Evolutionary conservation across 2,888 invertebrate species (phyloP).

Genomic region (Subacronicta megacephala): DNA sequence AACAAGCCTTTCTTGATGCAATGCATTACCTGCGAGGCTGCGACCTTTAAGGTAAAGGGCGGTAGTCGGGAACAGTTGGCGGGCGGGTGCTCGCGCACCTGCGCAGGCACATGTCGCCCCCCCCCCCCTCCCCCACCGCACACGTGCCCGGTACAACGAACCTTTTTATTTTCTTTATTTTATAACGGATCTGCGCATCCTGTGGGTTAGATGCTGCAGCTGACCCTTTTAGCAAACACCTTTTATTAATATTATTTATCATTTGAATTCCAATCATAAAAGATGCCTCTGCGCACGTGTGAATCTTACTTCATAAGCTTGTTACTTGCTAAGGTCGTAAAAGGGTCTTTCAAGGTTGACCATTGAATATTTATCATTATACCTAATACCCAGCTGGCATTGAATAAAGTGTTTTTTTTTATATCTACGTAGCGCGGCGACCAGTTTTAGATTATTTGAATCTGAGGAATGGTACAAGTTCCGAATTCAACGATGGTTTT

Average conservation of each 20-base stretch:
- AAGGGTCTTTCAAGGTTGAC: slow-evolving; percentile 53
- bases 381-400: slow-evolving; percentile 16
- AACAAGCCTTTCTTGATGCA: slow-evolving; percentile 11
- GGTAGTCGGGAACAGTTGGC: slow-evolving; percentile 57
- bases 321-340: slow-evolving; percentile 22
- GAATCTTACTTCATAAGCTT: slow-evolving; percentile 16
- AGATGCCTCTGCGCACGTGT: slow-evolving; percentile 37
- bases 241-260: slow-evolving; percentile 9
- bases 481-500: slow-evolving; percentile 14
- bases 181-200: slow-evolving; percentile 51
- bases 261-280: slow-evolving; percentile 13
- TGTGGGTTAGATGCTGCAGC: slow-evolving; percentile 45
- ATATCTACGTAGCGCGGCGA: slow-evolving; percentile 16
- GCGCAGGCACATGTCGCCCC: slow-evolving; percentile 59
- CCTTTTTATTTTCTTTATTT: slow-evolving; percentile 45
- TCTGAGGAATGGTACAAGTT: slow-evolving; percentile 30
- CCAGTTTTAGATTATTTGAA: slow-evolving; percentile 35
- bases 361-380: slow-evolving; percentile 37
- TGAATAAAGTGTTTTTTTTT: slow-evolving; percentile 25
- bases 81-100: slow-evolving; percentile 60
- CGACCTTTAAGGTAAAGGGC: slow-evolving; percentile 48
- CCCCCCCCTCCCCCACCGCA: slow-evolving; percentile 45
- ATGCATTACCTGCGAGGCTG: slow-evolving; percentile 28
- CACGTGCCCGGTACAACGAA: slow-evolving; percentile 43
- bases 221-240: slow-evolving; percentile 28